These are phyloP conservation scores for Phalacrocorax pelagicus DNA, from an alignment of 2,113 vertebrate genomes.

Conservation along the genomic window DNA sequence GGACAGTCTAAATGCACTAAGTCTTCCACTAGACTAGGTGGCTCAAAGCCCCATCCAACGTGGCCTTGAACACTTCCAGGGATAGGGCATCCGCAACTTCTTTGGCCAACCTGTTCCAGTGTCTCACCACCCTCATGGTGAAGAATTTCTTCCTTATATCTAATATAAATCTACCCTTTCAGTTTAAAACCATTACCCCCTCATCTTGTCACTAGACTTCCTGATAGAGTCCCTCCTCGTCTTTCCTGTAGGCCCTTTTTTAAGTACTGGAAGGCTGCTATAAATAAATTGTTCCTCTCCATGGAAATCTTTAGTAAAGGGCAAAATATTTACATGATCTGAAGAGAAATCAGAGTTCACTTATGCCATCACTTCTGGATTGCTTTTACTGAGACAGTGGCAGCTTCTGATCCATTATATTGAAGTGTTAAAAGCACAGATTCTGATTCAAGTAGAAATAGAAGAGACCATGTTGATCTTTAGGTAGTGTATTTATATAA, in stretches of 20 bases:
- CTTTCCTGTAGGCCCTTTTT: not conserved
- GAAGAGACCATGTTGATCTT: not conserved
- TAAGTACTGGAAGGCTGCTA: not conserved
- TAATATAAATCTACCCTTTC: not conserved
- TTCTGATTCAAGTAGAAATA: not conserved
- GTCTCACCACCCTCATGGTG: not conserved
- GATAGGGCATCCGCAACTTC: not conserved
- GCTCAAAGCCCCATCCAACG: not conserved
- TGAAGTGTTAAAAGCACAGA: not conserved
- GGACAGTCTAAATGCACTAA: too few species aligned
- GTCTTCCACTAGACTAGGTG: not conserved
- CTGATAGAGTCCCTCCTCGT: not conserved
- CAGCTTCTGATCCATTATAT: not conserved
- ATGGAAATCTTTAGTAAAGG: not conserved
- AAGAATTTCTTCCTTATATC: not conserved
- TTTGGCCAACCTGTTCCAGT: not conserved
- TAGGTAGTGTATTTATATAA: not conserved
- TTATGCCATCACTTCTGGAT: not conserved
- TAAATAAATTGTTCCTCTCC: not conserved
- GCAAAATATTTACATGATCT: not conserved
- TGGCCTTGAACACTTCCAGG: not conserved
- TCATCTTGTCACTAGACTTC: not conserved
- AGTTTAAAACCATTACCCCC: not conserved
- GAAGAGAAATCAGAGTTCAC: not conserved
- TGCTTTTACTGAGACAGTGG: not conserved